Evolutionary conservation across 2,888 invertebrate genomes (phyloP).

Genomic region (Horisme vitalbata): DNA sequence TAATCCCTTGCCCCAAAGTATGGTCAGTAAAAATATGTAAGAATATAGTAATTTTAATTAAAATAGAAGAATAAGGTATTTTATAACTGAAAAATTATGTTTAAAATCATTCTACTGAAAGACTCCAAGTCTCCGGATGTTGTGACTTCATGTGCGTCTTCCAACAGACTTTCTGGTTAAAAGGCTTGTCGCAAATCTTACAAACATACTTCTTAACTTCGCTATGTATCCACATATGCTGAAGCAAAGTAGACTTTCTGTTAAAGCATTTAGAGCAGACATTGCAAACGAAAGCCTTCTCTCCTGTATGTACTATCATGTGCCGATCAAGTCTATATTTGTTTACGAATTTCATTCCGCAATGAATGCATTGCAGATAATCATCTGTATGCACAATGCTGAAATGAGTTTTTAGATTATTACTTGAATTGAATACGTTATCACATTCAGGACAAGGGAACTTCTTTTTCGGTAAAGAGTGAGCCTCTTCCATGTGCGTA

Average conservation of each 20-base stretch:
- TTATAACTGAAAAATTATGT: neutral
- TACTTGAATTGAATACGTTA: slow-evolving; percentile 45
- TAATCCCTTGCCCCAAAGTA: too few relatives aligned
- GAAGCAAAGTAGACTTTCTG: slow-evolving; percentile 57
- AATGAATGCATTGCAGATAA: slow-evolving; percentile 50
- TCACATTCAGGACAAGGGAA: slow-evolving; percentile 57
- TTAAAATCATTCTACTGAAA: neutral
- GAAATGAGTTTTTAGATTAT: slow-evolving; percentile 52
- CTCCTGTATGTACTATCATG: slow-evolving; percentile 69
- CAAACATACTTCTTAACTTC: slow-evolving; percentile 60
- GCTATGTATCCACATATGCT: slow-evolving; percentile 69
- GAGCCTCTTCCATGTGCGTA: slow-evolving; percentile 49
- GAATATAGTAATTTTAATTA: too few relatives aligned
- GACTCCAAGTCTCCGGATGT: slow-evolving; percentile 51
- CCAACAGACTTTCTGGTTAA: slow-evolving; percentile 58
- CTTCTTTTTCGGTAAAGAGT: slow-evolving; percentile 47
- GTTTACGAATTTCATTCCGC: slow-evolving; percentile 64
- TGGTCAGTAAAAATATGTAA: too few relatives aligned
- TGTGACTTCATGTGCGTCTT: slow-evolving; percentile 65
- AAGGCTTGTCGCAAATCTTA: slow-evolving; percentile 53
- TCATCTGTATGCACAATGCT: slow-evolving; percentile 53
- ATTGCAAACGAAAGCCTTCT: slow-evolving; percentile 69
- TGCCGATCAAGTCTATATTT: slow-evolving; percentile 71
- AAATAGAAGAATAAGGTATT: too few relatives aligned
- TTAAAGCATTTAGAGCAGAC: slow-evolving; percentile 68